Evolutionary conservation across 2,888 invertebrate species (phyloP), one percentile per base, ranked within the genome.

Genomic region (Cheilosia pagana): DNA sequence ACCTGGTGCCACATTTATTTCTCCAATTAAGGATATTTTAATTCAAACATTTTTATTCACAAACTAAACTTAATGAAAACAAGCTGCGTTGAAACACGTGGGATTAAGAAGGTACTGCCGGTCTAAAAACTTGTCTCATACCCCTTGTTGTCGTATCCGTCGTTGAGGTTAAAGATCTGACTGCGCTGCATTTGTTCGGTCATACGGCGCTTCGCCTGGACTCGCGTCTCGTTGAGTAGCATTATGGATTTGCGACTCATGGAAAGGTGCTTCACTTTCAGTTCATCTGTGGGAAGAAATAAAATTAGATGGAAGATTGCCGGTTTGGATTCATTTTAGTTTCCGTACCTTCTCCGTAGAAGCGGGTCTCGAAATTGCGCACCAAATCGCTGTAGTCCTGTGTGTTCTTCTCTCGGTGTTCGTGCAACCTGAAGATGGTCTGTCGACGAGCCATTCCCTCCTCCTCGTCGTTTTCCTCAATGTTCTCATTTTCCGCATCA

Each of bases 341-440:
- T 21, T 35, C 2, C 52, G 23, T 21, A 87, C 90, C 91, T 76
- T 91, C 90, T 50, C 90, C 88, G 25, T 90, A 88, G 78, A 90
- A 91, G 3, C 90, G 88, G 2, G 88, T 81, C 83, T 91, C 90
- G n/a, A 92, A 92, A 85, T 92, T 92, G 0, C 88, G 79, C n/a
- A 91, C 91, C 78, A 92, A 87, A 87, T 92, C 91, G 77, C 91
- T 91, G 72, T 89, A 91, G 87, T 92, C 91, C 48, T 77, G 75
- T 7, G 81, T 87, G 50, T 87, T 88, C 31, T 88, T 89, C 72
- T 91, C 89, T 1, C 90, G 89, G 39, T 89, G 88, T 70, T 89
- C 90, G 31, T 90, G 90, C 31, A 92, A 86, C 59, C 89, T 89
- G 76, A 88, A 90, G 59, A 92, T 90, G 4, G 92, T 92, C 62